phyloP scores from a whole-genome alignment of 2,888 invertebrate species.

The Drosophila subquinaria region DNA sequence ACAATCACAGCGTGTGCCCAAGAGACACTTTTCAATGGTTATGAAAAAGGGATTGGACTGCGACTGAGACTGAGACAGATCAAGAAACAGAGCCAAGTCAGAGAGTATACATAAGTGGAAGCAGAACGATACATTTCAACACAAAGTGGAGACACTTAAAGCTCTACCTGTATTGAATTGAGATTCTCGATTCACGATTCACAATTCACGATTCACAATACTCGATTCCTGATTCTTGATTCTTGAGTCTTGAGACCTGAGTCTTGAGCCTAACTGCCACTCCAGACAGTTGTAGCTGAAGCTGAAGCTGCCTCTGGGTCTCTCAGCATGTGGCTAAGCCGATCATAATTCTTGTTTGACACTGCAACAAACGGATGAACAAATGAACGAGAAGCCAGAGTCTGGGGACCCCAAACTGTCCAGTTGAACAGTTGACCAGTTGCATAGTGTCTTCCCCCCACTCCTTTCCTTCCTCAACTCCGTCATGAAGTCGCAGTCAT shows the following conservation, averaged over 20 bases:
- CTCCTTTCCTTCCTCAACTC: neutral
- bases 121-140: conserved; percentile 78
- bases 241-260: conserved; percentile 27
- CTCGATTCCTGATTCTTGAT: conserved; percentile 23
- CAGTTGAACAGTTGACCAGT: conserved; percentile 27
- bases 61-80: conserved; percentile 8
- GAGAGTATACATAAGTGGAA: conserved; percentile 47
- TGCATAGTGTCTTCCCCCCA: conserved; percentile 8
- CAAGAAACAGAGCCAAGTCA: conserved; percentile 17
- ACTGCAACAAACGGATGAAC: conserved; percentile 81
- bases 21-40: conserved; percentile 79
- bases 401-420: conserved; percentile 51
- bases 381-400: conserved; percentile 77
- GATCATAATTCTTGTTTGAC: conserved; percentile 85
- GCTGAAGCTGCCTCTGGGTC: conserved; percentile 22
- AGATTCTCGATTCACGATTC: conserved; percentile 47
- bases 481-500: conserved; percentile 40
- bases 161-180: conserved; percentile 79
- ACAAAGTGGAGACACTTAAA: conserved; percentile 81
- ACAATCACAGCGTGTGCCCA: conserved; percentile 76
- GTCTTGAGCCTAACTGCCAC: conserved; percentile 52
- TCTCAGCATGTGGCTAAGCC: conserved; percentile 85
- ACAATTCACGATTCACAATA: conserved; percentile 19
- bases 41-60: conserved; percentile 39
- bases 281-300: conserved; percentile 41